phyloP scores from a whole-genome alignment of 2,113 vertebrate species.

The Pelecanus crispus region DNA sequence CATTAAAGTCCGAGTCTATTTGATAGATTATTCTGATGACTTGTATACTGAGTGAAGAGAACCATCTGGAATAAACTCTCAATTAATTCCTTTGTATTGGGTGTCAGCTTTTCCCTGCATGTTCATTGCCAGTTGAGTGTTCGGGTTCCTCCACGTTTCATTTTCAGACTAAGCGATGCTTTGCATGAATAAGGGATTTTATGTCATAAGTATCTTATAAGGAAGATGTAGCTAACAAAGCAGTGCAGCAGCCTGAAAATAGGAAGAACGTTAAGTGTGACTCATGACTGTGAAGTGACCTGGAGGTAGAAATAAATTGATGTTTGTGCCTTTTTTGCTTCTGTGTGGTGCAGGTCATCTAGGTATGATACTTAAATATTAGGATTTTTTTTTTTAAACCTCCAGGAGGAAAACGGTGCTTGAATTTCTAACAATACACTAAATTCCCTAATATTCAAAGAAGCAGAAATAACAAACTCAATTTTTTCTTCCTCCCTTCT shows the following conservation, averaged over 20 bases:
- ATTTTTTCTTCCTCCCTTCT: not conserved
- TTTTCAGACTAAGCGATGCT: not conserved
- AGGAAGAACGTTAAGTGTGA: not conserved
- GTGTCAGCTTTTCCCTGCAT: conserved; percentile 70
- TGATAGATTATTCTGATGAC: conserved; percentile 75
- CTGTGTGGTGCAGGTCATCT: not conserved
- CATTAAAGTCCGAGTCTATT: conserved; percentile 65
- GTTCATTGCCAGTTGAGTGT: not conserved
- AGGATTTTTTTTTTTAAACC: not conserved
- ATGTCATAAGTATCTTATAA: not conserved
- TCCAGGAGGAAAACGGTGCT: not conserved
- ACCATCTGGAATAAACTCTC: conserved; percentile 80
- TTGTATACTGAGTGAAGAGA: conserved; percentile 74
- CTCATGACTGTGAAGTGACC: not conserved
- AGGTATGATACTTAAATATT: not conserved
- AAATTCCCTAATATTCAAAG: not conserved
- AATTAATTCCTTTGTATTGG: conserved; percentile 75
- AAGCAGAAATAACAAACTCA: not conserved
- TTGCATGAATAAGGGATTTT: not conserved
- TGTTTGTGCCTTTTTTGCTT: not conserved
- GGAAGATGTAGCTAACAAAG: not conserved
- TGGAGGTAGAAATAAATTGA: not conserved
- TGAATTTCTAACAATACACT: not conserved
- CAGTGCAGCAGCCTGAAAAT: not conserved
- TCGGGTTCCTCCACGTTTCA: not conserved